A percentile compares a stretch with the other conserved stretches of the same genome.
These are phyloP conservation scores for Penaeus monodon DNA, from an alignment of 2,888 invertebrate species.

Conservation along the genomic window DNA sequence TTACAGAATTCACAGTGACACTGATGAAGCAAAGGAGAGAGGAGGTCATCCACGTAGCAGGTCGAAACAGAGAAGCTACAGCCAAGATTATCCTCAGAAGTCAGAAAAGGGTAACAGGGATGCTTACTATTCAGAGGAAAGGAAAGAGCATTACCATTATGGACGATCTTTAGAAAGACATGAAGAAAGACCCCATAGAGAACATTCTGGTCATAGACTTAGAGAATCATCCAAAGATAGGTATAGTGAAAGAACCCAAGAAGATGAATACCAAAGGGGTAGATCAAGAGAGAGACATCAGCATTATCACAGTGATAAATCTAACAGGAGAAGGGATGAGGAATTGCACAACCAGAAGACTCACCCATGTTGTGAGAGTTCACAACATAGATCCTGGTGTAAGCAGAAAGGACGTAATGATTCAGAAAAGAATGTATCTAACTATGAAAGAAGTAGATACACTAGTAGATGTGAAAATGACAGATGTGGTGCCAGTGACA, in stretches of 20 bases:
- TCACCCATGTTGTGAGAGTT: slow-evolving; percentile 49
- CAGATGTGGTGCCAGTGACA: no score
- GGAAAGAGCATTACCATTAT: no score
- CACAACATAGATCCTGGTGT: slow-evolving; percentile 43
- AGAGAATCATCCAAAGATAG: slow-evolving; percentile 20
- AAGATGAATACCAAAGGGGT: no score
- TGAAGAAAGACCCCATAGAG: not conserved
- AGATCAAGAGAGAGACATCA: no score
- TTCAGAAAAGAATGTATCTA: not conserved
- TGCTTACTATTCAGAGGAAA: no score
- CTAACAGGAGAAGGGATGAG: not conserved
- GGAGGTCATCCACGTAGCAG: slow-evolving; percentile 2
- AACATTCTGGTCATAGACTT: slow-evolving; percentile 2
- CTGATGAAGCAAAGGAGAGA: not conserved
- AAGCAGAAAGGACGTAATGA: not conserved
- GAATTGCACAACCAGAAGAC: not conserved
- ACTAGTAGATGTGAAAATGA: no score
- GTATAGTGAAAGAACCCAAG: slow-evolving; percentile 13
- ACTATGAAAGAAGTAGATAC: not conserved
- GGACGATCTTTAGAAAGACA: no score
- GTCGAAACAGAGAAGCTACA: slow-evolving; percentile 11
- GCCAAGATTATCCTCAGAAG: not conserved
- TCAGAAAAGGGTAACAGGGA: no score
- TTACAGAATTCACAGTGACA: not conserved
- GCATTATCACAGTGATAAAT: not conserved